These are phyloP conservation scores for Epinephelus fuscoguttatus DNA, from an alignment of 2,113 vertebrate species.

Conservation along the genomic window DNA sequence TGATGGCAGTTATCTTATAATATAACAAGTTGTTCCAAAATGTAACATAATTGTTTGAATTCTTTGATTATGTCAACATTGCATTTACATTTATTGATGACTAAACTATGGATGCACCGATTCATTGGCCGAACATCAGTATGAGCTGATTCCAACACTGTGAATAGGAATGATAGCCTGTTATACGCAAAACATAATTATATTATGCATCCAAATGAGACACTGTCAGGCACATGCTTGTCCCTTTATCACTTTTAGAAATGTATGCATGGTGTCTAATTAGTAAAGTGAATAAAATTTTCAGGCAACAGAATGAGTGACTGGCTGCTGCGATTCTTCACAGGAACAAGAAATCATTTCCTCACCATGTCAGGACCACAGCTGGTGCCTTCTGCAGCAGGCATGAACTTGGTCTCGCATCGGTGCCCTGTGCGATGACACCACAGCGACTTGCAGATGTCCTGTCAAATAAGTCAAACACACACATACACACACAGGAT, in stretches of 20 bases:
- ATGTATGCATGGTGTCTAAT: neutral
- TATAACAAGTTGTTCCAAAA: too few species aligned
- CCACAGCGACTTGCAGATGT: conserved; percentile 99
- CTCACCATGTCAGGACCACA: conserved; percentile 97
- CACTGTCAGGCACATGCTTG: too few species aligned
- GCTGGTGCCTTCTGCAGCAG: conserved; percentile 94
- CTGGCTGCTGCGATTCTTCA: neutral
- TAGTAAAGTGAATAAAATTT: neutral
- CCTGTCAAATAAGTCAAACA: conserved; percentile 83
- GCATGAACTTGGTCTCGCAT: conserved; percentile 99
- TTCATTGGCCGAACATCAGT: too few species aligned
- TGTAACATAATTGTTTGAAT: too few species aligned
- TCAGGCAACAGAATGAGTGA: neutral
- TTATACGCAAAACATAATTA: neutral
- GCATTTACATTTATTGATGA: too few species aligned
- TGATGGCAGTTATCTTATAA: too few species aligned
- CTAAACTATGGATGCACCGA: too few species aligned
- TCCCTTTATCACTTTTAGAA: neutral
- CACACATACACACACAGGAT: conserved; percentile 33
- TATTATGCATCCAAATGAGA: neutral
- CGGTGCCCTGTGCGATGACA: conserved; percentile 94
- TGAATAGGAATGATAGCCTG: too few species aligned
- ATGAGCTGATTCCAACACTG: too few species aligned
- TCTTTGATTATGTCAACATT: too few species aligned
- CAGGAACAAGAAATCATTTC: conserved; percentile 4